Base-by-base conservation (phyloP, 2,113 vertebrate genomes). In the Sorex araneus region DNA sequence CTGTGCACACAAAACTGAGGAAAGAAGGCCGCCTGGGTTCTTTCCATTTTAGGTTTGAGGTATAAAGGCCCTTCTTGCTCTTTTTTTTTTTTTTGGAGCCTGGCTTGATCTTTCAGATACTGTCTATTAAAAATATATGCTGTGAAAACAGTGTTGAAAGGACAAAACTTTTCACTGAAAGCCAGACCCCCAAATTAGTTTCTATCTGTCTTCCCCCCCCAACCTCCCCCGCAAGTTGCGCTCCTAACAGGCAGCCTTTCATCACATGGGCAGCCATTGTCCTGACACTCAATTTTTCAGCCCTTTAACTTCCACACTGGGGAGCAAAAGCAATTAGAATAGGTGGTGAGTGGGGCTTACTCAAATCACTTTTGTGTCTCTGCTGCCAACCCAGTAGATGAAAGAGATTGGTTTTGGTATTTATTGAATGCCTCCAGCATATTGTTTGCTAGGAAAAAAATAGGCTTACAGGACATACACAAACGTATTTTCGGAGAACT, bases 261-360 rank as follows among this genome's bases (percentile, higher is more conserved):
- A 71, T 95, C 90, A 92, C 64, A 75, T 27, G 73, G 47, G 57
- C 45, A 91, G 13, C 89, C 23, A 6, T 87, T 89, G 28, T 57
- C 43, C 57, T 87, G 90, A 87, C 87, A 93, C 40, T 93, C 92
- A 70, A 94, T 95, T 92, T 96, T 90, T 95, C 78, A 95, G 74
- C 60, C 85, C 64, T 95, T 95, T 95, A 85, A 76, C 84, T 73
- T 92, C 70, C 84, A n/a, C 57, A 66, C 82, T 74, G 43, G 78
- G 45, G 92, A 95, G 13, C 77, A 94, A 93, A 94, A 95, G 74
- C 88, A 88, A 90, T 94, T 93, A 94, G 84, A 91, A 85, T 71
- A 57, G 43, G 23, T 82, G 43, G 94, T 91, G 84, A 87, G 45
- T 87, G 63, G 80, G 57, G 47, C 87, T 95, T 91, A 83, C 45